A percentile compares a stretch with the other conserved stretches of the same genome.
These are phyloP conservation scores for Ahaetulla prasina DNA, from an alignment of 2,113 vertebrate species.

Conservation along the genomic window DNA sequence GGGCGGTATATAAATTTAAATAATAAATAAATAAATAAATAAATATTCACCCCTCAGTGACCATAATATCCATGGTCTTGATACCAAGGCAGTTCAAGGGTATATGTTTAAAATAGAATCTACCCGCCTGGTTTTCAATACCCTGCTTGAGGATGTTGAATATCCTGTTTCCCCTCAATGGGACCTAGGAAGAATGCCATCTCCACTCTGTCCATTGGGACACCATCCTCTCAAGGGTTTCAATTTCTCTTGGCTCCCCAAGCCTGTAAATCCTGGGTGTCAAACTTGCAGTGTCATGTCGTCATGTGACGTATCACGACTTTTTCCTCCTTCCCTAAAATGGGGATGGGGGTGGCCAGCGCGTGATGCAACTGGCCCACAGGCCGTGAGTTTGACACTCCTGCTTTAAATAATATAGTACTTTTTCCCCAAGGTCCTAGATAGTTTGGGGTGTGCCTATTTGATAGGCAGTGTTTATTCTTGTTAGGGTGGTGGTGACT, in stretches of 20 bases:
- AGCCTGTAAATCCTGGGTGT: no score
- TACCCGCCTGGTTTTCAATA: neutral
- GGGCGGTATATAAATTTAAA: no score
- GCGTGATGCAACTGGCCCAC: no score
- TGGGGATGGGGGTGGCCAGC: no score
- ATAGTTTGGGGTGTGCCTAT: neutral
- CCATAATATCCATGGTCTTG: neutral
- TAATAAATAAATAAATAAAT: no score
- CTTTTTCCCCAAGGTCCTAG: no score
- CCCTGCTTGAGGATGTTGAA: neutral
- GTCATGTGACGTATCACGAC: no score
- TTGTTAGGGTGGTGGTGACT: neutral
- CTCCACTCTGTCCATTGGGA: neutral
- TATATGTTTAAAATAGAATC: neutral
- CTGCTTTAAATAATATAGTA: neutral
- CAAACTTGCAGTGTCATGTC: no score
- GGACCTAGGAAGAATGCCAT: neutral
- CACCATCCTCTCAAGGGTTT: neutral
- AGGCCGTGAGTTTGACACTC: no score
- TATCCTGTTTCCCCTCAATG: neutral
- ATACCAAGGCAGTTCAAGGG: neutral
- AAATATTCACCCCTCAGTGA: neutral
- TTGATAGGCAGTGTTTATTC: neutral
- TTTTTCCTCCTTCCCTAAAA: no score
- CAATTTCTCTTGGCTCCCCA: neutral